Conservation (phyloP, 2,797 vertebrate genomes). For the Etheostoma nigrum region DNA sequence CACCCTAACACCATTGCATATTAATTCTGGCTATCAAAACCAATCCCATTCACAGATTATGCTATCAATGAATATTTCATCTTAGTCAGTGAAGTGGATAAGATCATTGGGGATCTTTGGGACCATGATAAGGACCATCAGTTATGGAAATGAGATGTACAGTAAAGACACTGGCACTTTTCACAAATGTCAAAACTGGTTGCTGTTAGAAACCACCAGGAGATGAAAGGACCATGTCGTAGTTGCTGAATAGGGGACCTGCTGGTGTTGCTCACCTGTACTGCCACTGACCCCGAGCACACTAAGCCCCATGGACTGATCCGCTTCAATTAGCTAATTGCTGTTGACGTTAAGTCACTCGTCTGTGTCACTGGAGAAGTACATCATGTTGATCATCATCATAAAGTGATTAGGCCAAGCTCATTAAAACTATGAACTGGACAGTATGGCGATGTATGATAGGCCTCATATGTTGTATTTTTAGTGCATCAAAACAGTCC, state of each 20-base stretch:
- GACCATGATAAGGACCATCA: constrained; percentile 20
- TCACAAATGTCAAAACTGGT: constrained; percentile 51
- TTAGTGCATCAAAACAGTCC: neutral
- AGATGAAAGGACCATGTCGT: constrained; percentile 46
- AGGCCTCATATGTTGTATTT: constrained; percentile 14
- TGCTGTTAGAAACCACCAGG: constrained; percentile 17
- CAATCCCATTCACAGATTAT: constrained; percentile 30
- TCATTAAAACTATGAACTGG: constrained; percentile 39
- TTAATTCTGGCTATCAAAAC: constrained; percentile 26
- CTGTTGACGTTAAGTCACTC: constrained; percentile 49
- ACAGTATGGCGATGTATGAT: constrained; percentile 25
- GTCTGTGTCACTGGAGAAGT: constrained; percentile 38
- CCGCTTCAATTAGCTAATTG: constrained; percentile 60
- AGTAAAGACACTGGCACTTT: constrained; percentile 26
- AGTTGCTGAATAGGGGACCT: constrained; percentile 42
- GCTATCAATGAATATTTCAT: constrained; percentile 41
- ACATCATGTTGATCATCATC: constrained; percentile 38
- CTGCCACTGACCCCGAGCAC: constrained; percentile 47
- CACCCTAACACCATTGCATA: constrained; percentile 4
- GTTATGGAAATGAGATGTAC: constrained; percentile 33
- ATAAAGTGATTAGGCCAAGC: constrained; percentile 47
- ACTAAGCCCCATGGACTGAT: constrained; percentile 43
- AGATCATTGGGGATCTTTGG: constrained; percentile 2
- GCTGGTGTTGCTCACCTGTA: constrained; percentile 33
- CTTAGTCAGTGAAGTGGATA: constrained; percentile 38